Evolutionary conservation across 2,113 vertebrate genomes (phyloP).

Genomic region (Casuarius casuarius): DNA sequence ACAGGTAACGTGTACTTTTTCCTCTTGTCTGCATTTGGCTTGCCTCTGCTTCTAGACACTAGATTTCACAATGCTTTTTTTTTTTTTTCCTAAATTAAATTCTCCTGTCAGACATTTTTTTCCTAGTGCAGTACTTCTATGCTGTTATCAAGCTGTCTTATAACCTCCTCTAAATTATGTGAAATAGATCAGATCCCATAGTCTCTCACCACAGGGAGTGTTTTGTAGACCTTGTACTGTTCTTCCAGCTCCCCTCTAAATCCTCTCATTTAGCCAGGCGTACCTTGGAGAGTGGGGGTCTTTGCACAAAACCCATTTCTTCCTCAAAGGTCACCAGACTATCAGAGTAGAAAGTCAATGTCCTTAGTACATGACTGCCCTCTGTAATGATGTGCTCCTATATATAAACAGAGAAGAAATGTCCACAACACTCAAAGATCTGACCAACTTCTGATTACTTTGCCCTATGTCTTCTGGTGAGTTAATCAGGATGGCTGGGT

Average conservation of each 20-base stretch:
- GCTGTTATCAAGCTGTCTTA: background rate
- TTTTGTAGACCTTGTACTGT: background rate
- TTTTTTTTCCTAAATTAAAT: background rate
- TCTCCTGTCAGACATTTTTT: background rate
- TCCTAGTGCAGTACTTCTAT: background rate
- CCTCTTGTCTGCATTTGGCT: background rate
- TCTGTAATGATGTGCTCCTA: background rate
- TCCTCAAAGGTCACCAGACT: background rate
- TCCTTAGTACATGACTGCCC: background rate
- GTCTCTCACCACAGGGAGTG: background rate
- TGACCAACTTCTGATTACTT: background rate
- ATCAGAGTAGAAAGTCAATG: background rate
- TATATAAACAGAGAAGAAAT: constrained; percentile 12
- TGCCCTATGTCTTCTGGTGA: background rate
- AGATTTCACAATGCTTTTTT: background rate
- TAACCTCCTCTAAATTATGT: background rate
- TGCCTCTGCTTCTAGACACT: background rate
- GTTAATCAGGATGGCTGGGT: background rate
- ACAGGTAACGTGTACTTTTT: background rate
- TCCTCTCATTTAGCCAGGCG: background rate
- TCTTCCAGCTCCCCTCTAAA: background rate
- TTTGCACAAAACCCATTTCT: background rate
- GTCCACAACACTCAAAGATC: background rate
- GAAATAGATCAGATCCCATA: background rate
- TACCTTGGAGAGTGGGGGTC: background rate